Conservation (phyloP, 2,888 invertebrate genomes). For the Sarcophaga subvicina region DNA sequence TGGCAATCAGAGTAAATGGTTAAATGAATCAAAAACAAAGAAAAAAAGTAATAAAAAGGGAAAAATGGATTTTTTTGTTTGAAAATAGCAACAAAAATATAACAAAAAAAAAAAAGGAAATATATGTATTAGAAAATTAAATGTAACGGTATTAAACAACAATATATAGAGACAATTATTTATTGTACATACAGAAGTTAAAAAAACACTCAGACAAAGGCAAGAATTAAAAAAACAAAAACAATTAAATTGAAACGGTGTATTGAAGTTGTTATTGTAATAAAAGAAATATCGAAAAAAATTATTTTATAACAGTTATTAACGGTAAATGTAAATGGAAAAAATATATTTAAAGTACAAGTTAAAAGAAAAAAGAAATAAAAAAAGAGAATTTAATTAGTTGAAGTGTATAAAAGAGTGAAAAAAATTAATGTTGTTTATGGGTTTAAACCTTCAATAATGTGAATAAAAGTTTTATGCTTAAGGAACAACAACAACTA, state of each 20-base stretch:
- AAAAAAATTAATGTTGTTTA: slow-evolving; percentile 3
- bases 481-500: slow-evolving; percentile 25
- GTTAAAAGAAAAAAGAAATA: background rate
- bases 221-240: background rate
- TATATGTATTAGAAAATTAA: slow-evolving; percentile 3
- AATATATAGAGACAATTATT: background rate
- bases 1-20: slow-evolving; percentile 78
- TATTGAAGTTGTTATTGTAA: slow-evolving; percentile 11
- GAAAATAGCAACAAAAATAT: slow-evolving; percentile 14
- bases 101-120: background rate
- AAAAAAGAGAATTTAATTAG: background rate
- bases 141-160: slow-evolving; percentile 29
- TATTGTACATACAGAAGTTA: slow-evolving; percentile 27
- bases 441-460: slow-evolving; percentile 6
- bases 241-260: background rate
- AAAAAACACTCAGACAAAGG: background rate
- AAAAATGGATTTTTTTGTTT: slow-evolving; percentile 9
- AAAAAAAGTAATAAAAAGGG: slow-evolving; percentile 54
- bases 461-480: slow-evolving; percentile 4
- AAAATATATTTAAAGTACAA: background rate
- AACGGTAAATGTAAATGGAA: background rate
- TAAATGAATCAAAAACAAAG: slow-evolving; percentile 65
- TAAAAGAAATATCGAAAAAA: slow-evolving; percentile 7
- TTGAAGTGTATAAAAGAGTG: background rate
- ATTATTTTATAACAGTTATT: slow-evolving; percentile 2